These are phyloP conservation scores for Carettochelys insculpta DNA, from an alignment of 2,113 vertebrate species.

Conservation along the genomic window DNA sequence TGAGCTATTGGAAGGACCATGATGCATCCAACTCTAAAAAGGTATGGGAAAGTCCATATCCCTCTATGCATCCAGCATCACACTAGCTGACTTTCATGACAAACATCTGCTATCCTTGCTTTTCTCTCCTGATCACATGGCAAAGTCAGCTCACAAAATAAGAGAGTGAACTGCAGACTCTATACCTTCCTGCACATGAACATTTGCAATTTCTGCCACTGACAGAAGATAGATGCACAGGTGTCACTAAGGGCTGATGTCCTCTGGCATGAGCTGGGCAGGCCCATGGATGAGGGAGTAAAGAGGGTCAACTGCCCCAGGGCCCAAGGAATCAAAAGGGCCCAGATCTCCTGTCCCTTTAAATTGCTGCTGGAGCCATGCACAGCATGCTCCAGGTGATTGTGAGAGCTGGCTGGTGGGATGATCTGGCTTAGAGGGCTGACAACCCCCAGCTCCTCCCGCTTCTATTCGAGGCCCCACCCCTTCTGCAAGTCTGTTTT, in stretches of 20 bases:
- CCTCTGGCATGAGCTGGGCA: neutral
- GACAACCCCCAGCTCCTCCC: too few relatives aligned
- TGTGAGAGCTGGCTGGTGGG: too few relatives aligned
- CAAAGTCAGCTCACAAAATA: neutral
- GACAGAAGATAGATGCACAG: rapidly evolving
- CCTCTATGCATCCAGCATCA: neutral
- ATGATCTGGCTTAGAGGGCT: too few relatives aligned
- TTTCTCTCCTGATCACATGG: neutral
- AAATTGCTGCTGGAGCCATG: too few relatives aligned
- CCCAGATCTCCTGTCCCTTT: too few relatives aligned
- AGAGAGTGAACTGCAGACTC: neutral
- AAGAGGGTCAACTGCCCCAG: too few relatives aligned
- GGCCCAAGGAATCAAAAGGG: too few relatives aligned
- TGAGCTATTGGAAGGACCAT: neutral
- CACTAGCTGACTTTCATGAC: neutral
- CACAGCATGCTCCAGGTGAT: too few relatives aligned
- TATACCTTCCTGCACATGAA: neutral
- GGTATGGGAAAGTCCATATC: neutral
- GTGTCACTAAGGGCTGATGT: rapidly evolving
- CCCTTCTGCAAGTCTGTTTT: too few relatives aligned
- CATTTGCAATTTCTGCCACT: neutral
- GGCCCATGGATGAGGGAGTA: too few relatives aligned
- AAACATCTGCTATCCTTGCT: rapidly evolving
- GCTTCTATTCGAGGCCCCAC: too few relatives aligned
- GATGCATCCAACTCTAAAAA: neutral